Conservation (phyloP, 2,888 invertebrate genomes). For the Ashinkailepas kermadecensis region DNA sequence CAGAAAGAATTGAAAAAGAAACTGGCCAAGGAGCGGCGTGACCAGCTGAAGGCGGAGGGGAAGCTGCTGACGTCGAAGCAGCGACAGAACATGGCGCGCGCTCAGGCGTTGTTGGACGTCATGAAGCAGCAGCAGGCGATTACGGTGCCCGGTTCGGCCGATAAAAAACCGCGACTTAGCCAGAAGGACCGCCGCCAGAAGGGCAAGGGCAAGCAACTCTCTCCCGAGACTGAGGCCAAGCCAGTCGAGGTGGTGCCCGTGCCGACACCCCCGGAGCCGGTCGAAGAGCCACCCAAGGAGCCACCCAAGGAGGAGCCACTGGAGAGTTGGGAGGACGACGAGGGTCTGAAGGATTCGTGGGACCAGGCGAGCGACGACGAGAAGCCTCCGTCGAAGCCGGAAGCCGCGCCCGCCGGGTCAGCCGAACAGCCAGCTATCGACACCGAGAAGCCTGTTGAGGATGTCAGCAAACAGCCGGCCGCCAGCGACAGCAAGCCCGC, state of each 20-base stretch:
- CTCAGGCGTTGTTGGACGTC: conserved; percentile 79
- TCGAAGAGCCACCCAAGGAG: conserved; percentile 35
- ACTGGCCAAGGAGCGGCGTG: conserved; percentile 86
- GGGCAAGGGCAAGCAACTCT: conserved; percentile 24
- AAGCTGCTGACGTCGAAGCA: conserved; percentile 89
- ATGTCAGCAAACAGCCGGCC: background rate
- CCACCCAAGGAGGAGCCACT: conserved; percentile 33
- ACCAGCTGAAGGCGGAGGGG: conserved; percentile 90
- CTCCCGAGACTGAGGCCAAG: conserved; percentile 30
- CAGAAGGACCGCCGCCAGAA: conserved; percentile 20
- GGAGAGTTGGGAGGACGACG: conserved; percentile 39
- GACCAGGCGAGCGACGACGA: conserved; percentile 41
- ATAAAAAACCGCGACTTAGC: background rate
- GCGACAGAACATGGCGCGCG: conserved; percentile 79
- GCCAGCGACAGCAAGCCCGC: no score
- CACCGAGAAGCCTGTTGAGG: conserved; percentile 26
- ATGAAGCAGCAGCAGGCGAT: conserved; percentile 49
- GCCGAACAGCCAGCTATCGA: conserved; percentile 27
- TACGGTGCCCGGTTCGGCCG: background rate
- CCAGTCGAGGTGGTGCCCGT: conserved; percentile 10
- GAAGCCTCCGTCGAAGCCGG: conserved; percentile 33
- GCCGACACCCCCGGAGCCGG: conserved; percentile 29
- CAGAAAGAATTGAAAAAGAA: conserved; percentile 78
- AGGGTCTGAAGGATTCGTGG: conserved; percentile 38
- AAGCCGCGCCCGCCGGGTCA: conserved; percentile 1